Base-by-base conservation (phyloP, 2,113 vertebrate genomes). In the Neofelis nebulosa region DNA sequence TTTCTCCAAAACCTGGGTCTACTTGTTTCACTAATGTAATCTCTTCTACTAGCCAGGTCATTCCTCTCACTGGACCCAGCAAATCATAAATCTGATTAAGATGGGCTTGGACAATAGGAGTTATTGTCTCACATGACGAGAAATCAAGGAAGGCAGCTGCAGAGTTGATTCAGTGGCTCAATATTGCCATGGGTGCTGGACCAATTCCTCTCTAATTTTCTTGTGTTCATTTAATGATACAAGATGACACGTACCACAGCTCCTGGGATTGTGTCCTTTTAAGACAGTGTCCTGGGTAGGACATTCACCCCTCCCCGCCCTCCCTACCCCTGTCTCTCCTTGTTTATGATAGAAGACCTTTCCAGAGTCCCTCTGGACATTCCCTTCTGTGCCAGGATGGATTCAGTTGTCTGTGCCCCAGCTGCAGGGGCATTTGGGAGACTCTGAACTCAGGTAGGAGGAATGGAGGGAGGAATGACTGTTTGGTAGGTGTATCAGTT, bases 331-430 rank as follows among this genome's bases (percentile, higher is more conserved):
- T 80, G 5, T 48, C 29, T 45, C 38, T 89, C 13, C 27, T 91
- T 73, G n/a, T 91, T 79, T 23, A 3, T 13, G 18, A 33, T 13
- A 23, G 29, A 82, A 89, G 55, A 31, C 16, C 33, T 65, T 78
- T 68, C 69, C 14, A 45, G 55, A 65, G 31, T 19, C 48, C 65
- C 9, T 45, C 5, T 21, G 55, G 9, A 76, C 57, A 55, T 61
- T 7, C 12, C 55, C 55, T 89, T 91, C 41, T 61, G 18, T 31
- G 5, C 8, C 12, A 38, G 38, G 16, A 25, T 76, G 7, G 31
- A 1, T 21, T 78, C 19, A 1, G 2, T 16, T 36, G 23, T 50
- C 36, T 0, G 2, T 27, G 12, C 14, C 9, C 31, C n/a, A 19
- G n/a, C 23, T 41, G 5, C 76, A 63, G 65, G 66, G 41, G 83